Conservation (phyloP, 2,113 vertebrate species). For the Colinus virginianus region DNA sequence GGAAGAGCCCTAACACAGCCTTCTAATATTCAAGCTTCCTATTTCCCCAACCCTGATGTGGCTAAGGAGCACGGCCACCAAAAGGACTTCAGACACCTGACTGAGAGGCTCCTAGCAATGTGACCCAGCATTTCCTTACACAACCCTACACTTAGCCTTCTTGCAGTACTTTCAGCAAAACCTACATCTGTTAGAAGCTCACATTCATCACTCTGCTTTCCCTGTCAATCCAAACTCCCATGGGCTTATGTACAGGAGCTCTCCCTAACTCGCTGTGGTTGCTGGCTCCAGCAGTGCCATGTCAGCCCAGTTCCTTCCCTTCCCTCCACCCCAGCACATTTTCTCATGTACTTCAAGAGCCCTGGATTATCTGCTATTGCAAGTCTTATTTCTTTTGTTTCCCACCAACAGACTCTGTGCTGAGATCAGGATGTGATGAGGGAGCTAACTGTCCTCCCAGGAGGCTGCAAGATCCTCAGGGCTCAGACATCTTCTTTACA, state of each 20-base stretch:
- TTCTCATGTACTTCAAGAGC: neutral
- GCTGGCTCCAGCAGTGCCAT: neutral
- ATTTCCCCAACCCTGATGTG: neutral
- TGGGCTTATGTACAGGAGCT: neutral
- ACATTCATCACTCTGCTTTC: neutral
- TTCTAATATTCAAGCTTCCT: neutral
- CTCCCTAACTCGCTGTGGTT: neutral
- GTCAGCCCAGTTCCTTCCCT: neutral
- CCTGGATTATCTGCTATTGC: neutral
- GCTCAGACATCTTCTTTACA: neutral
- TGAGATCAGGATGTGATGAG: neutral
- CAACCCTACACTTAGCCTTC: neutral
- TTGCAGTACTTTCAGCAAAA: neutral
- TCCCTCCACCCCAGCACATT: neutral
- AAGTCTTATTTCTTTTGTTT: constrained; percentile 15
- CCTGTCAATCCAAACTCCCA: neutral
- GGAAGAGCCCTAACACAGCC: neutral
- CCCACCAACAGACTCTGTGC: neutral
- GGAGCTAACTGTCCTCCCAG: neutral
- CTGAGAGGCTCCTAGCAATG: neutral
- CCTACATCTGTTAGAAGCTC: neutral
- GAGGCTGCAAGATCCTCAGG: neutral
- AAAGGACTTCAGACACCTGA: neutral
- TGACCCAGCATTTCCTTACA: neutral
- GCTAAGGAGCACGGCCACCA: neutral